Evolutionary conservation across 1,140 invertebrate species (phyloP), one percentile per base, ranked within the genome.

Genomic region (Hestina assimilis): DNA sequence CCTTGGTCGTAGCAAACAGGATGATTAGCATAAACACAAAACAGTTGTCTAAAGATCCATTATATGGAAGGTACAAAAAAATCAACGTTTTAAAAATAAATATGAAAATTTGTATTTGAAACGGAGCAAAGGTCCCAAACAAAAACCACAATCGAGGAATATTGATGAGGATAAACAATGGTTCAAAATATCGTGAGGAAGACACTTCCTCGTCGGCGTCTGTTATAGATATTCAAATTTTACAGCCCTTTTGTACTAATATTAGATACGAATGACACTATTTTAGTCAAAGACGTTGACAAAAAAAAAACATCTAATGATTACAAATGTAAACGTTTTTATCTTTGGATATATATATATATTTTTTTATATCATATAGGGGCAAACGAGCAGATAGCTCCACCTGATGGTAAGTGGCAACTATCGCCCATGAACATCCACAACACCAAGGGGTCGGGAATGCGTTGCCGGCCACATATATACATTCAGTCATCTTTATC

Each of bases 111-210:
- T 52, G 60, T 35, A 63, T 63, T 67, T 63, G 42, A 63, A 67
- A 42, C 35, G 33, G 64, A 48, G 40, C 64, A 67, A 67, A 67
- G 64, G 57, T 67, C 60, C 43, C 57, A 48, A 26, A 63, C 53
- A 63, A 63, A 63, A 63, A 63, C 26, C 55, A 66, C 56, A 59
- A 69, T 53, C 42, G 43, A 48, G 21, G 56, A 59, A 69, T 69
- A 69, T 59, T 69, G 63, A 69, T 69, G 66, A 66, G 63, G 23
- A 50, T 15, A 48, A 47, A 66, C 54, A 61, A 66, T 61, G 23
- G 41, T 38, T 57, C 59, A 52, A 69, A 62, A 57, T 53, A 54
- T 66, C 66, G 66, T 64, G 62, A 59, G 46, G 53, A 46, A 43
- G 59, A 59, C 47, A 59, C 63, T 69, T 69, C 66, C 66, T 62